Evolutionary conservation across 2,888 invertebrate genomes (phyloP), one percentile per base, ranked within the genome.

Genomic region (Osmoderma eremita): DNA sequence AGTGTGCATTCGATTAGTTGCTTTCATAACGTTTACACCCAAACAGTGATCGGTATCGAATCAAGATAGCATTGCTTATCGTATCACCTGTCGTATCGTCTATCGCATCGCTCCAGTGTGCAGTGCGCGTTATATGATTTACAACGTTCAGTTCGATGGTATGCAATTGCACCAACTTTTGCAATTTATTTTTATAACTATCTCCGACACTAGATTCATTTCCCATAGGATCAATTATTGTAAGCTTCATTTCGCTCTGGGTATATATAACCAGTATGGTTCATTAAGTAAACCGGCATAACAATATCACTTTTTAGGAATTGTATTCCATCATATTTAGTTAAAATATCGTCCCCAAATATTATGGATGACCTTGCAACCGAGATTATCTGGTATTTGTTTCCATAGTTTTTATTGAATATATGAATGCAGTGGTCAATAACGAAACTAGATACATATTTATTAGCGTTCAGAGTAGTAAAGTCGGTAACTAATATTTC

Each of bases 191-290:
- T 20, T 8, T 18, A 49, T 49, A 49, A 20, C 20, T 8, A 5
- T 49, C n/a, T 20, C 22, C 22, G 18, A 20, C 12, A 8, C 5
- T 49, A 49, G 18, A 49, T 49, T 49, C 49, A 20, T 50, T 50
- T 50, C 50, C 50, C n/a, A 50, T 22, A 8, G 50, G 24, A 6
- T 50, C 24, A 30, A 50, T 50, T 50, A 50, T 50, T 5, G 50
- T 50, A 22, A 24, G 5, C 12, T n/a, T n/a, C 6, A 22, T 24
- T 24, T 24, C 22, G 13, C 18, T 50, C 13, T 22, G 2, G 22
- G 4, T 24, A 1, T 24, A 50, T 22, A 41, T 12, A n/a, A 41
- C 41, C 41, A 41, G 13, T 36, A 36, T 36, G 36, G 36, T 36
- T 36, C 10, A 5, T 10, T 6, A 36, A n/a, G 12, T 13, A 41